A percentile compares a stretch with the other conserved stretches of the same genome.
These are phyloP conservation scores for Sturnus vulgaris DNA, from an alignment of 2,113 vertebrate species.

Conservation along the genomic window DNA sequence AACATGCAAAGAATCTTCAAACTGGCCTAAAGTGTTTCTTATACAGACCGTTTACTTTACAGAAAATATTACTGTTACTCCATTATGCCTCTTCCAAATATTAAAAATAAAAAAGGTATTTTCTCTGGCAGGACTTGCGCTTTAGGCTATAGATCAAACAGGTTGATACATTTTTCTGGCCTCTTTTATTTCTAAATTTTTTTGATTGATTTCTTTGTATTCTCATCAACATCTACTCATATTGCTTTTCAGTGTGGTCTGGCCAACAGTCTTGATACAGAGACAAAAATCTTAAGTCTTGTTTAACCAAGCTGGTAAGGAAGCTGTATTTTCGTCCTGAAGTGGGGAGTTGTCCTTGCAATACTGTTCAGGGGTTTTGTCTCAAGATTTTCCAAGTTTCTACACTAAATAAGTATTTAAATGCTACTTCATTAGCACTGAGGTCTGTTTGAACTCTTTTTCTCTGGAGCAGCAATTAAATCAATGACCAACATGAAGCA, in stretches of 20 bases:
- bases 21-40: background rate
- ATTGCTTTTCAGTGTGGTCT: constrained; percentile 31
- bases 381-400: background rate
- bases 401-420: background rate
- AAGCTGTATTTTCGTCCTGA: background rate
- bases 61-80: background rate
- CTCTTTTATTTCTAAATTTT: background rate
- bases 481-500: background rate
- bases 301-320: constrained; percentile 1
- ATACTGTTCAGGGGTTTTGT: background rate
- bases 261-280: background rate
- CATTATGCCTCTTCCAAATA: background rate
- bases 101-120: background rate
- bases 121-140: constrained; percentile 31
- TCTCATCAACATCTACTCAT: background rate
- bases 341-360: background rate
- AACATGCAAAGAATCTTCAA: background rate
- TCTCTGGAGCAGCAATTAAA: background rate
- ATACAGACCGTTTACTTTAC: background rate
- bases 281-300: constrained; percentile 37
- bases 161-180: constrained; percentile 3
- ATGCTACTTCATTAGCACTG: background rate
- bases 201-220: background rate
- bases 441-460: background rate
- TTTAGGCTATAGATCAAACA: constrained; percentile 25